These are phyloP conservation scores for Drosophila siamana DNA, from an alignment of 2,888 invertebrate species.

Conservation along the genomic window DNA sequence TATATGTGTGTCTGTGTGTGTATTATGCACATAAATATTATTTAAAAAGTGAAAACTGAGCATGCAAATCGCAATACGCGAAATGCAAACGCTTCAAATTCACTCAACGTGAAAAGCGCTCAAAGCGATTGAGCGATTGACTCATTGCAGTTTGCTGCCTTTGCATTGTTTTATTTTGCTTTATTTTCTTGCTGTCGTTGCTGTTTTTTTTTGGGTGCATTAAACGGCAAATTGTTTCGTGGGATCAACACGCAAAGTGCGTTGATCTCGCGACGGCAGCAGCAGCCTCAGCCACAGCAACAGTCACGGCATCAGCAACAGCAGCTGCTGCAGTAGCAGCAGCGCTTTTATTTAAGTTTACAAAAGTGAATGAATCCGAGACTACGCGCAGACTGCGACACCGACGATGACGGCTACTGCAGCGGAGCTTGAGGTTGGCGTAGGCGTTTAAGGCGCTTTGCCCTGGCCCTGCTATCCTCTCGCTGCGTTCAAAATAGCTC, in stretches of 20 bases:
- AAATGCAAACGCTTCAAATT: conserved; percentile 14
- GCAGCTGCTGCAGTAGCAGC: conserved; percentile 5
- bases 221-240: conserved; percentile 80
- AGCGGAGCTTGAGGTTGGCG: conserved; percentile 48
- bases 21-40: conserved; percentile 18
- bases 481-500: conserved; percentile 53
- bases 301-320: conserved; percentile 22
- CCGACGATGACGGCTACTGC: conserved; percentile 7
- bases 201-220: conserved; percentile 71
- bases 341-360: conserved; percentile 59
- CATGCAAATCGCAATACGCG: conserved; percentile 46
- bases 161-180: conserved; percentile 13
- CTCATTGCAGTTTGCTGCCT: conserved; percentile 49
- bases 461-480: conserved; percentile 19
- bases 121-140: conserved; percentile 40
- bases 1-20: conserved; percentile 1
- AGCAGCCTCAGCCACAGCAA: conserved; percentile 16
- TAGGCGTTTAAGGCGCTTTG: conserved; percentile 33
- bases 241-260: conserved; percentile 77
- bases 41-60: conserved; percentile 59
- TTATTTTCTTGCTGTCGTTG: conserved; percentile 26
- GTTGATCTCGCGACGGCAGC: conserved; percentile 68
- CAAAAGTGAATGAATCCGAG: conserved; percentile 71
- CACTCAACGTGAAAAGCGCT: conserved; percentile 35
- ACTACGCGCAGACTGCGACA: conserved; percentile 28